These are phyloP conservation scores for Sarcoramphus papa DNA, from an alignment of 2,797 vertebrate species.

Conservation along the genomic window DNA sequence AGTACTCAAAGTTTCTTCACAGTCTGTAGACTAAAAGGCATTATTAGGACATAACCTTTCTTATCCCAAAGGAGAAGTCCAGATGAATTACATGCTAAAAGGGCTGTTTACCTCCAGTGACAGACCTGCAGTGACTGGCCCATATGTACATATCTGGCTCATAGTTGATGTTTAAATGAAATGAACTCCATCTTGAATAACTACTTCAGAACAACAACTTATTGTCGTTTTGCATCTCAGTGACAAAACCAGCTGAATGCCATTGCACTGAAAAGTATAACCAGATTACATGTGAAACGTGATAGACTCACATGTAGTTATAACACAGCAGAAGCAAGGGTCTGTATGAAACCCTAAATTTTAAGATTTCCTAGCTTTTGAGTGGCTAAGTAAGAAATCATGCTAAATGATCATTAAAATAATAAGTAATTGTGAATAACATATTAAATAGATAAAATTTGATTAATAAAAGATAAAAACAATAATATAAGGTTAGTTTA, in stretches of 20 bases:
- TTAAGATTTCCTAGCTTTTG: neutral
- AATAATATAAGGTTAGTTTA: neutral
- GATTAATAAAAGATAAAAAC: neutral
- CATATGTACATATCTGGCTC: neutral
- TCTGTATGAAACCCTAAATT: neutral
- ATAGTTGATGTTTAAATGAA: neutral
- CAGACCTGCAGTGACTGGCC: neutral
- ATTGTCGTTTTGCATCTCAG: neutral
- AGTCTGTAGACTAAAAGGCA: neutral
- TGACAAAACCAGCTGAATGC: neutral
- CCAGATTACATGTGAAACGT: neutral
- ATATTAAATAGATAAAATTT: neutral
- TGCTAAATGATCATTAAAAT: neutral
- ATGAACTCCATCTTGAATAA: neutral
- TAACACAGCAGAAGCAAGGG: neutral
- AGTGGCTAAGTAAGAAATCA: neutral
- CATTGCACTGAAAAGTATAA: neutral
- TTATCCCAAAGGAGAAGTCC: neutral
- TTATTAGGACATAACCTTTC: neutral
- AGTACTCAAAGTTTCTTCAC: neutral
- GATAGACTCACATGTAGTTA: neutral
- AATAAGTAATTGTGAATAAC: neutral
- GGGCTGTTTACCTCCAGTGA: neutral
- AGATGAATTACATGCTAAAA: neutral
- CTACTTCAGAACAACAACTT: neutral